phyloP scores from a whole-genome alignment of 2,888 invertebrate genomes.

The Anorthoa munda region DNA sequence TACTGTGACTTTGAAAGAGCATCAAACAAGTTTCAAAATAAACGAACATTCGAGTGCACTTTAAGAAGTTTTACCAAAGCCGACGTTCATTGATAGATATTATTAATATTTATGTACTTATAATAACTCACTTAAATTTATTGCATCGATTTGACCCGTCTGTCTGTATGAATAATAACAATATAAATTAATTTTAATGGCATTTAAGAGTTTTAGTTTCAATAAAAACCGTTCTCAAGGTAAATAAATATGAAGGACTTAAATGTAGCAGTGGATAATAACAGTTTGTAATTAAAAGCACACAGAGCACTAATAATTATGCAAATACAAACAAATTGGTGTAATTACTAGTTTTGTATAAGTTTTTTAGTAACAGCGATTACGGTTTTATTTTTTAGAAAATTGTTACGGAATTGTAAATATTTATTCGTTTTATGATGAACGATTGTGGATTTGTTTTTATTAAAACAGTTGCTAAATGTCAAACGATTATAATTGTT shows the following conservation, averaged over 20 bases:
- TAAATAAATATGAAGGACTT: conserved; percentile 60
- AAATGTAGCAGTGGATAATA: conserved; percentile 57
- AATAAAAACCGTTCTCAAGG: conserved; percentile 58
- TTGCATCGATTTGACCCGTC: conserved; percentile 52
- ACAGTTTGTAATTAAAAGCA: conserved; percentile 53
- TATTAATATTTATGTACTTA: conserved; percentile 52
- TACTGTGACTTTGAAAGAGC: conserved; percentile 42
- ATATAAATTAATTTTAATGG: conserved; percentile 61
- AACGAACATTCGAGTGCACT: conserved; percentile 19
- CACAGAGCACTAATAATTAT: conserved; percentile 63
- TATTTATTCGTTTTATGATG: conserved; percentile 42
- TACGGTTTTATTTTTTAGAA: conserved; percentile 42
- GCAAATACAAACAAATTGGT: conserved; percentile 65
- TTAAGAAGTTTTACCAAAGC: conserved; percentile 33
- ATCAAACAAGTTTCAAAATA: conserved; percentile 44
- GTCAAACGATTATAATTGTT: conserved; percentile 42
- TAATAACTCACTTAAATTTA: conserved; percentile 48
- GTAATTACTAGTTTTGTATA: conserved; percentile 57
- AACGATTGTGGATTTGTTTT: conserved; percentile 49
- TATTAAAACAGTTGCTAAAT: conserved; percentile 48
- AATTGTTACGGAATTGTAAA: conserved; percentile 49
- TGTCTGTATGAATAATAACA: conserved; percentile 60
- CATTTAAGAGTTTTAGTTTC: conserved; percentile 40
- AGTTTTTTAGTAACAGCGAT: conserved; percentile 36
- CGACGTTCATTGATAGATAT: conserved; percentile 38